Evolutionary conservation across 2,888 invertebrate genomes (phyloP).

Genomic region (Altica lythri): DNA sequence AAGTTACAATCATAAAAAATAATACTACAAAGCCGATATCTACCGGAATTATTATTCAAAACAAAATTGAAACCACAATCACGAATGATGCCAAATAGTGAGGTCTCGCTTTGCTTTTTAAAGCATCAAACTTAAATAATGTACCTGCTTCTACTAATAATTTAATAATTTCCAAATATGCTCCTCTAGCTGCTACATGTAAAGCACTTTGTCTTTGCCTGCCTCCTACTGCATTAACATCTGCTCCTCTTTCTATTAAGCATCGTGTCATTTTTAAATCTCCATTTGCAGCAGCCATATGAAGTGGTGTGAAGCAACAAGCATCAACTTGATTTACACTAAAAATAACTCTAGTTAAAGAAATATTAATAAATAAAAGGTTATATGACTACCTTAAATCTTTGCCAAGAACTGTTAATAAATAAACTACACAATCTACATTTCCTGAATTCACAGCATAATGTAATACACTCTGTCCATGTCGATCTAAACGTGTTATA

Average conservation of each 20-base stretch:
- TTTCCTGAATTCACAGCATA: constrained; percentile 75
- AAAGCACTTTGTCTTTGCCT: constrained; percentile 56
- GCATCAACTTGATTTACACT: constrained; percentile 69
- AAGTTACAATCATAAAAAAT: neutral
- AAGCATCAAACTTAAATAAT: too few relatives aligned
- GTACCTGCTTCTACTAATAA: constrained; percentile 58
- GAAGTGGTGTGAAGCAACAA: constrained; percentile 70
- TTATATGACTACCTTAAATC: constrained; percentile 19
- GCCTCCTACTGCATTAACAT: constrained; percentile 53
- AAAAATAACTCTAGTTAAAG: constrained; percentile 56
- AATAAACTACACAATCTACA: constrained; percentile 63
- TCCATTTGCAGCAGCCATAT: constrained; percentile 67
- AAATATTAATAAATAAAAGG: neutral
- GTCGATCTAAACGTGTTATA: constrained; percentile 67
- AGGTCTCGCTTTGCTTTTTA: too few relatives aligned
- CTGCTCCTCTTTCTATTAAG: constrained; percentile 47
- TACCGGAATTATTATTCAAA: neutral
- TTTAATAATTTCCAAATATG: constrained; percentile 57
- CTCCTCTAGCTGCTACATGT: constrained; percentile 53
- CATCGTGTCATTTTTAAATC: constrained; percentile 62
- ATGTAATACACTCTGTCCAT: constrained; percentile 71
- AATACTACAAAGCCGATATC: neutral
- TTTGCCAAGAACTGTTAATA: constrained; percentile 56
- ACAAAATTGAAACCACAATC: too few relatives aligned
- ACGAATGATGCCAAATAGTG: too few relatives aligned